Conservation (phyloP, 2,113 vertebrate species). For the Indicator maculatus region DNA sequence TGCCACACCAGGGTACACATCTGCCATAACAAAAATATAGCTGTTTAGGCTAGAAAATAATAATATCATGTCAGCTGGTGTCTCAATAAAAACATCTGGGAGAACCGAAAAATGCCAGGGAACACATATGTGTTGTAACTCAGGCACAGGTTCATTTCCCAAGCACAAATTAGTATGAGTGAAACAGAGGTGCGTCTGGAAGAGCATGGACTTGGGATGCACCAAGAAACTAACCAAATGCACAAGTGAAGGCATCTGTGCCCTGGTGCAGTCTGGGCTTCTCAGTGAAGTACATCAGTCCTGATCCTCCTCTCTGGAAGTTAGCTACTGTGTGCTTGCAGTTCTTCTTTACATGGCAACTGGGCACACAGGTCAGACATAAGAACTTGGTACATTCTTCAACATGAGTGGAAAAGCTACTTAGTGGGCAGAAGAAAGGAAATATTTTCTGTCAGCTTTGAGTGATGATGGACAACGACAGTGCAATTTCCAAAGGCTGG, state of each 20-base stretch:
- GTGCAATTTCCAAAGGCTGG: background rate
- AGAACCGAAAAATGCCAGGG: background rate
- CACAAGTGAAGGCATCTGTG: background rate
- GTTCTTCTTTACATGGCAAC: background rate
- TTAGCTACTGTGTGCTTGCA: background rate
- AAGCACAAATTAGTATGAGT: background rate
- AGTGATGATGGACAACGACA: background rate
- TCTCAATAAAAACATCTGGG: background rate
- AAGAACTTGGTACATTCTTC: background rate
- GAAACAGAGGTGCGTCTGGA: background rate
- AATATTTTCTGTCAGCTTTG: background rate
- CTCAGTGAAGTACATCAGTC: background rate
- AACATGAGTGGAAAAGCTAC: background rate
- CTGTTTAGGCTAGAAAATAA: background rate
- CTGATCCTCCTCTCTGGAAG: background rate
- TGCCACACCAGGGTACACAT: background rate
- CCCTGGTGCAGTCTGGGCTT: background rate
- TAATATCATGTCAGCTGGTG: background rate
- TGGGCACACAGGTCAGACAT: background rate
- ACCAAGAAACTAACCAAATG: background rate
- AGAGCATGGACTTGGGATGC: background rate
- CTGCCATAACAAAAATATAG: background rate
- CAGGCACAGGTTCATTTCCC: background rate
- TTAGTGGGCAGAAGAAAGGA: background rate
- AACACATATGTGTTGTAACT: background rate